Conservation (phyloP, 2,113 vertebrate species). For the Pachycephala philippinensis region DNA sequence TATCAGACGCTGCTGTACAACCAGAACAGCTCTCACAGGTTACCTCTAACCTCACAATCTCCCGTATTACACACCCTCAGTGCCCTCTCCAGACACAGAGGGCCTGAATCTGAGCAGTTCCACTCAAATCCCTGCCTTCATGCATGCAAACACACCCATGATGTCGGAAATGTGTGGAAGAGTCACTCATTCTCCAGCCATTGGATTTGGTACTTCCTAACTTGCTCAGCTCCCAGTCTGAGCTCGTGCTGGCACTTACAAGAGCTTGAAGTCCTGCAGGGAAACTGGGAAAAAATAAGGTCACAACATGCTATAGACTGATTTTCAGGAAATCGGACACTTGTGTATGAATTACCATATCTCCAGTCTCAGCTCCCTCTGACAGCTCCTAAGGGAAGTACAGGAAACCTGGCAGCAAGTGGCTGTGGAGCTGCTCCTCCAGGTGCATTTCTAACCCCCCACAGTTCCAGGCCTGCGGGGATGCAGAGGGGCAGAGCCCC, state of each 20-base stretch:
- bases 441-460: fast-evolving
- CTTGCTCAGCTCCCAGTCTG: too few species aligned
- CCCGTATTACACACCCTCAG: fast-evolving
- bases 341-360: not conserved
- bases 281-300: not conserved
- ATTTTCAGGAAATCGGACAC: not conserved
- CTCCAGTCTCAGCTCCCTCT: not conserved
- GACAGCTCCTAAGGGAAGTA: not conserved
- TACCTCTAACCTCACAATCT: not conserved
- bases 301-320: not conserved
- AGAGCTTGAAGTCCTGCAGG: too few species aligned
- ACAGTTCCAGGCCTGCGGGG: fast-evolving
- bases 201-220: not conserved
- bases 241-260: too few species aligned
- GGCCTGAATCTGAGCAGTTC: not conserved
- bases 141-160: not conserved
- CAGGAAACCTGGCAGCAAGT: not conserved
- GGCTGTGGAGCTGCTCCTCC: not conserved
- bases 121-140: not conserved
- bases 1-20: not conserved
- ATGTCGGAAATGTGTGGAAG: not conserved
- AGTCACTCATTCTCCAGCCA: not conserved
- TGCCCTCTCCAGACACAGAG: not conserved
- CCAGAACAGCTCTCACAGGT: fast-evolving
- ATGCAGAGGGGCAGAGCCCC: not conserved